A percentile compares a stretch with the other conserved stretches of the same genome.
Evolutionary conservation across 2,113 vertebrate genomes (phyloP).

Genomic region (Chrysochloris asiatica): DNA sequence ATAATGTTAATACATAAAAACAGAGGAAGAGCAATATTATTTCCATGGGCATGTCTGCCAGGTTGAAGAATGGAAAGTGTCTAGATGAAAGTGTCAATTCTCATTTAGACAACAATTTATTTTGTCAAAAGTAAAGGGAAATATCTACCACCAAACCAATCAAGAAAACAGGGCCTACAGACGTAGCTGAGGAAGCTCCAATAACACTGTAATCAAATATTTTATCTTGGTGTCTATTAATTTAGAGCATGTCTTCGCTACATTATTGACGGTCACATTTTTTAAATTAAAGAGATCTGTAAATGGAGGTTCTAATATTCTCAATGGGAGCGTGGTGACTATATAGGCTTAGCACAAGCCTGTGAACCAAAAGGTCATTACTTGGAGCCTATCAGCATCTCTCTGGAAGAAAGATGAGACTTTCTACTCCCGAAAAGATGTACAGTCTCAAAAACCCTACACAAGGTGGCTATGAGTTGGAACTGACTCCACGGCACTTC

Average conservation of each 20-base stretch:
- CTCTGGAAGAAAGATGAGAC: too few relatives aligned
- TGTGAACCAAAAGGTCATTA: too few relatives aligned
- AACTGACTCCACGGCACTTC: too few relatives aligned
- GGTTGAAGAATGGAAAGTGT: background rate
- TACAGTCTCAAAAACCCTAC: too few relatives aligned
- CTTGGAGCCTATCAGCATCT: too few relatives aligned
- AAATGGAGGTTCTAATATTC: background rate
- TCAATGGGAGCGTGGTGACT: too few relatives aligned
- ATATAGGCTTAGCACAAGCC: too few relatives aligned
- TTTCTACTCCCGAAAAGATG: too few relatives aligned
- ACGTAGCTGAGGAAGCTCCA: accelerated
- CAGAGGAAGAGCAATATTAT: accelerated
- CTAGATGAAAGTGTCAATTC: background rate
- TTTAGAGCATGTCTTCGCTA: background rate
- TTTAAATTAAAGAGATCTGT: too few relatives aligned
- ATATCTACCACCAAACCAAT: background rate
- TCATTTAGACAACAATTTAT: background rate
- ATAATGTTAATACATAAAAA: background rate
- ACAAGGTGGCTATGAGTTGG: too few relatives aligned
- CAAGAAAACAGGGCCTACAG: background rate
- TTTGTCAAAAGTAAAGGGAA: background rate
- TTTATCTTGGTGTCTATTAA: background rate
- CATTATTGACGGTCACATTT: background rate
- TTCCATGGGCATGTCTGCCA: background rate
- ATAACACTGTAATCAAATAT: accelerated